These are phyloP conservation scores for Geotrupes spiniger DNA, from an alignment of 2,888 invertebrate species.

Conservation along the genomic window DNA sequence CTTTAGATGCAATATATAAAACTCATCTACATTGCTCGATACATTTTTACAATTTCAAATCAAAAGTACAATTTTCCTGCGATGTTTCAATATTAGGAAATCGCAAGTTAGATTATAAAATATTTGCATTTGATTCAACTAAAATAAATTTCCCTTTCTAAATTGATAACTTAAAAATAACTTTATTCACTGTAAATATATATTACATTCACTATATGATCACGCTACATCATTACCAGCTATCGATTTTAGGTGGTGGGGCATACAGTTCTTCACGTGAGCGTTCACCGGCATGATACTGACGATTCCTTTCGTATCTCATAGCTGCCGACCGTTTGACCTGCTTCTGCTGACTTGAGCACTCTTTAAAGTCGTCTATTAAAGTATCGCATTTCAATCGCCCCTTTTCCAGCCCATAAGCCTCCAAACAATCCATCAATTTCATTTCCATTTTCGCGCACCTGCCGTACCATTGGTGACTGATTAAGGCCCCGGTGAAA, in stretches of 20 bases:
- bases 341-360: constrained; percentile 61
- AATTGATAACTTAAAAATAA: too few species aligned
- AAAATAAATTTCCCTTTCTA: too few species aligned
- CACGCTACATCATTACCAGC: constrained; percentile 54
- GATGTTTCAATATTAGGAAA: too few species aligned
- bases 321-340: constrained; percentile 60
- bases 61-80: too few species aligned
- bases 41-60: too few species aligned
- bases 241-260: constrained; percentile 56
- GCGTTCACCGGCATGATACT: constrained; percentile 59
- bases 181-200: too few species aligned
- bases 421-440: constrained; percentile 76
- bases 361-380: constrained; percentile 70
- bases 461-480: constrained; percentile 62
- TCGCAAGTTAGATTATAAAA: too few species aligned
- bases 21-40: too few species aligned
- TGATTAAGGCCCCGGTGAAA: constrained; percentile 62
- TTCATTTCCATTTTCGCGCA: constrained; percentile 70
- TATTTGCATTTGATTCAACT: too few species aligned
- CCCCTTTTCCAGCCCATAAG: constrained; percentile 71
- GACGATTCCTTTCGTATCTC: constrained; percentile 59
- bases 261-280: constrained; percentile 56
- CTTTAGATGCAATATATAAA: too few species aligned
- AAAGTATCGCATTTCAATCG: constrained; percentile 60
- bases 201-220: too few species aligned